Evolutionary conservation across 2,888 invertebrate genomes (phyloP), one percentile per base, ranked within the genome.

Genomic region (Idaea straminata): DNA sequence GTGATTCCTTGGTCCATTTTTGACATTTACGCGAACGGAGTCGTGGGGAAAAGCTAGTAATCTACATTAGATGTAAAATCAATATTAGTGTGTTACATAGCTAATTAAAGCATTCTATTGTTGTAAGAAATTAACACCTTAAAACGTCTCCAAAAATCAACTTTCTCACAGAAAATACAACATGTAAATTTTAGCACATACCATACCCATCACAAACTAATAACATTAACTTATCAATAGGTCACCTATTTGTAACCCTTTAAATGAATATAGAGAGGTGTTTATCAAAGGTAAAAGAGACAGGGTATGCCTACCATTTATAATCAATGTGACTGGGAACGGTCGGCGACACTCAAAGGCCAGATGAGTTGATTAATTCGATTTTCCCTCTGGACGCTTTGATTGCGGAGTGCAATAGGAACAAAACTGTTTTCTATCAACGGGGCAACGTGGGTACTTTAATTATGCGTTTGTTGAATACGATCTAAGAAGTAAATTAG

Each of bases 361-460:
- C 78, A 79, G 80, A 78, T 83, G 83, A 83, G 82, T 84, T 83
- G 82, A 86, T 87, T 88, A 88, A 89, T 89, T 87, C 83, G 83
- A 88, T 89, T 88, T 88, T 83, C 84, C 79, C 80, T 80, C 77
- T 83, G 83, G 80, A 81, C 82, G 83, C 83, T 83, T 83, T 90
- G 89, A 91, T 91, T 90, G 86, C 86, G 76, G 25, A 81, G 69
- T 77, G 81, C 77, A 81, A 74, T 77, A 75, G 82, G 79, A 84
- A 78, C 75, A 73, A 81, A 80, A 82, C 80, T 75, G 80, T 80
- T 82, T 84, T 82, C 77, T 77, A 78, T 80, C 75, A 68, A 70
- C 67, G 70, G 34, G 47, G 10, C 47, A 47, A 47, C 47, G 13
- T 10, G 47, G 10, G 10, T 66, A 69, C 72, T 79, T 77, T 78